Conservation (phyloP, 2,797 vertebrate genomes). For the Coluber constrictor region DNA sequence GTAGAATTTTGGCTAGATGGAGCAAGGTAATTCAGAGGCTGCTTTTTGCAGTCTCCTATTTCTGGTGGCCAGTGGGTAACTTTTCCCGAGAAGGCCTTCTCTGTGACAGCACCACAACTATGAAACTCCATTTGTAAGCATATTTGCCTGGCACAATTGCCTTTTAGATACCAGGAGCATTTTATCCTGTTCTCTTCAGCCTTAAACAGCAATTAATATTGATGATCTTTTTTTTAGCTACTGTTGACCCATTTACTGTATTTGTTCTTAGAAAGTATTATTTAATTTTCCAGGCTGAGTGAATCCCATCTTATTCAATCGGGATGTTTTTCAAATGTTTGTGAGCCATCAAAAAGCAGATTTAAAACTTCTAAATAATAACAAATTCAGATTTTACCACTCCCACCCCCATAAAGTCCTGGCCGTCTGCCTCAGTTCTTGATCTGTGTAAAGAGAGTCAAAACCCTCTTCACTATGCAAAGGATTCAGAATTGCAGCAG, state of each 20-base stretch:
- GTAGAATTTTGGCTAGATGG: neutral
- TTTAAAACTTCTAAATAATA: neutral
- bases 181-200: neutral
- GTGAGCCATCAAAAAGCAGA: neutral
- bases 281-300: neutral
- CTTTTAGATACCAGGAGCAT: neutral
- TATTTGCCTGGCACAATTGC: neutral
- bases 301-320: neutral
- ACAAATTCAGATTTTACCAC: neutral
- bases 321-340: neutral
- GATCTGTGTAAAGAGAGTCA: neutral
- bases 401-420: neutral
- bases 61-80: neutral
- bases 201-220: conserved; percentile 10
- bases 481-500: neutral
- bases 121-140: neutral
- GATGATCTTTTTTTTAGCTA: neutral
- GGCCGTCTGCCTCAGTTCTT: neutral
- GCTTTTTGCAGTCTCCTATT: neutral
- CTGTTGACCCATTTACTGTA: neutral
- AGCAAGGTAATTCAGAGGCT: neutral
- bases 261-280: neutral
- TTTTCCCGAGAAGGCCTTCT: neutral
- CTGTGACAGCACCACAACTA: neutral
- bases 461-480: neutral